phyloP scores from a whole-genome alignment of 2,797 vertebrate species.

The Phrynocephalus guinanensis region DNA sequence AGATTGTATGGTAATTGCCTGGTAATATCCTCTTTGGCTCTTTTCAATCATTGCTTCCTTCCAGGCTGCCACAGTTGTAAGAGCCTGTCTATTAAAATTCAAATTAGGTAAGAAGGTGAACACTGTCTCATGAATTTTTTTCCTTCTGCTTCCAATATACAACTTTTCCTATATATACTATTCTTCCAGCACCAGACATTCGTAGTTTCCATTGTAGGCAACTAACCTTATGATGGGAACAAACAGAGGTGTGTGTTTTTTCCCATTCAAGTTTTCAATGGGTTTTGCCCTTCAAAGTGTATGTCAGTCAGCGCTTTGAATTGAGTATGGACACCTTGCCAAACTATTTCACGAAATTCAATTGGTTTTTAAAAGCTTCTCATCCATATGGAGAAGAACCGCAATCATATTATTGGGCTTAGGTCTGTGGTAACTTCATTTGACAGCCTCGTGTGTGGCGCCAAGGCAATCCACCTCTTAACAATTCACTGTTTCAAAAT shows the following conservation, averaged over 20 bases:
- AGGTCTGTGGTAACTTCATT: neutral
- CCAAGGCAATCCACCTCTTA: neutral
- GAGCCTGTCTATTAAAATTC: slow-evolving; percentile 61
- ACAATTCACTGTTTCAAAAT: neutral
- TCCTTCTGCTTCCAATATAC: slow-evolving; percentile 35
- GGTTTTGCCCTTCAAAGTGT: neutral
- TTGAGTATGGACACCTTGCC: slow-evolving; percentile 2
- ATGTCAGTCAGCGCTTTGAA: slow-evolving; percentile 15
- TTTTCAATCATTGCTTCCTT: slow-evolving; percentile 62
- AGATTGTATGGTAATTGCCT: slow-evolving; percentile 55
- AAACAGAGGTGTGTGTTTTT: neutral
- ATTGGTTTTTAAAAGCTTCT: slow-evolving; percentile 3
- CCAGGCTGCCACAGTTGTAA: slow-evolving; percentile 41
- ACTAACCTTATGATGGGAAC: slow-evolving; percentile 26
- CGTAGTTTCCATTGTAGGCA: slow-evolving; percentile 24
- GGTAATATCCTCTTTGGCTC: slow-evolving; percentile 50
- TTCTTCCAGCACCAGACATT: slow-evolving; percentile 34
- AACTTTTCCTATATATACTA: slow-evolving; percentile 28
- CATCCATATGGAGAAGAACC: slow-evolving; percentile 46
- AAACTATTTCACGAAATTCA: slow-evolving; percentile 12
- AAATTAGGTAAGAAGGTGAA: slow-evolving; percentile 64
- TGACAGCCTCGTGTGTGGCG: neutral
- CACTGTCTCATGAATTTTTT: slow-evolving; percentile 49
- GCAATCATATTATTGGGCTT: neutral
- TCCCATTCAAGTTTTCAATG: slow-evolving; percentile 42